These are phyloP conservation scores for Conops quadrifasciatus DNA, from an alignment of 2,888 invertebrate species.

Conservation along the genomic window DNA sequence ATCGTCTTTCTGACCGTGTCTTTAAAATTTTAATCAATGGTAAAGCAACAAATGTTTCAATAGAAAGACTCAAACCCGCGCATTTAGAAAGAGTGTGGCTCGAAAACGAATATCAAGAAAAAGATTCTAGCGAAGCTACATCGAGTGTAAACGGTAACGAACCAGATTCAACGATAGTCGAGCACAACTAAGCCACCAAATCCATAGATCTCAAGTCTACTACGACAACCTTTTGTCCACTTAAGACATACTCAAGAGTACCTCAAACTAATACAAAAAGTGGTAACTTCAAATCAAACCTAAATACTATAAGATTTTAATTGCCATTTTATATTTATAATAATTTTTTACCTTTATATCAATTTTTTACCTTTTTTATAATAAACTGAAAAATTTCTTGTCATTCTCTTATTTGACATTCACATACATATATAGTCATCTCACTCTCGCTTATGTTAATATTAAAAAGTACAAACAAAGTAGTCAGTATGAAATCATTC, in stretches of 20 bases:
- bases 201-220: neutral
- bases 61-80: slow-evolving; percentile 35
- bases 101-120: slow-evolving; percentile 19
- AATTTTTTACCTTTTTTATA: neutral
- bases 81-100: slow-evolving; percentile 25
- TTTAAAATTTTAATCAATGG: slow-evolving; percentile 26
- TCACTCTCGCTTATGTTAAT: too few relatives aligned
- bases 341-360: neutral
- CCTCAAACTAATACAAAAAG: neutral
- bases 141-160: neutral
- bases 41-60: slow-evolving; percentile 23
- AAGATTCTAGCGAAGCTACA: neutral
- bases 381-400: neutral
- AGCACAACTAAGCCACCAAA: too few relatives aligned
- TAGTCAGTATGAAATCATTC: too few relatives aligned
- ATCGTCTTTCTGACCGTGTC: slow-evolving; percentile 24
- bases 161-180: neutral
- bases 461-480: too few relatives aligned
- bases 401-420: neutral
- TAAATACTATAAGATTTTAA: neutral
- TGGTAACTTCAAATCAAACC: neutral
- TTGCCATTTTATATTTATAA: neutral
- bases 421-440: neutral
- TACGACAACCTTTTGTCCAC: too few relatives aligned
- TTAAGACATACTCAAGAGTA: too few relatives aligned